Evolutionary conservation across 2,113 vertebrate species (phyloP), one percentile per base, ranked within the genome.

Genomic region (Motacilla tschutschensis): DNA sequence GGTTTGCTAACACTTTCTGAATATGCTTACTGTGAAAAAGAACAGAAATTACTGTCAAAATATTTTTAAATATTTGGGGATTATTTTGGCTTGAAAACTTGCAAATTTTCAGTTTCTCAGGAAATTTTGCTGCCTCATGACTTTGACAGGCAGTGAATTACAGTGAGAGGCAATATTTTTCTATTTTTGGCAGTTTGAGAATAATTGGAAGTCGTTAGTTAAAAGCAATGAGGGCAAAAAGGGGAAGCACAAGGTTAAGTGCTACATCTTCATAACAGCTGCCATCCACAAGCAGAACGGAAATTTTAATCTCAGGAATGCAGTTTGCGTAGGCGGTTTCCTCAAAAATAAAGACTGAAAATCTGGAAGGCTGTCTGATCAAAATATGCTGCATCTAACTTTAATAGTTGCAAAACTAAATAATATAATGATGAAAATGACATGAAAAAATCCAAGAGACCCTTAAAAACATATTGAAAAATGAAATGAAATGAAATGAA

Each of bases 281-380:
- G 53, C 46, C 25, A 54, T 48, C 18, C 35, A 33, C 33, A 59
- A 26, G 6, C 80, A 77, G 35, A 89, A 87, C 1, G 38, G 44
- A 78, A 31, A 35, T 62, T 40, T 81, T 71, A 46, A n/a, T 36
- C 22, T 82, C 48, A 91, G 47, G 44, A 89, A 75, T 63, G 40
- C 19, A 66, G 17, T 36, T 62, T 63, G 29, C 0, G 1, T 66
- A 36, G 75, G 53, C 0, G 0, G 40, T 38, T 92, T 75, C 67
- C 59, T 67, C 20, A 55, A 64, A 88, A 58, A 35, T 25, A 73
- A 63, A 73, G 8, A 35, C 8, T 65, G n/a, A 70, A 91, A 79
- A 55, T 79, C 48, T 87, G 72, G 58, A 85, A 47, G 26, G 2
- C 5, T 63, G 1, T 50, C 26, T 63, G 28, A 64, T 59, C 21